These are phyloP conservation scores for Hyposoter dolosus DNA, from an alignment of 2,888 invertebrate genomes.

Conservation along the genomic window DNA sequence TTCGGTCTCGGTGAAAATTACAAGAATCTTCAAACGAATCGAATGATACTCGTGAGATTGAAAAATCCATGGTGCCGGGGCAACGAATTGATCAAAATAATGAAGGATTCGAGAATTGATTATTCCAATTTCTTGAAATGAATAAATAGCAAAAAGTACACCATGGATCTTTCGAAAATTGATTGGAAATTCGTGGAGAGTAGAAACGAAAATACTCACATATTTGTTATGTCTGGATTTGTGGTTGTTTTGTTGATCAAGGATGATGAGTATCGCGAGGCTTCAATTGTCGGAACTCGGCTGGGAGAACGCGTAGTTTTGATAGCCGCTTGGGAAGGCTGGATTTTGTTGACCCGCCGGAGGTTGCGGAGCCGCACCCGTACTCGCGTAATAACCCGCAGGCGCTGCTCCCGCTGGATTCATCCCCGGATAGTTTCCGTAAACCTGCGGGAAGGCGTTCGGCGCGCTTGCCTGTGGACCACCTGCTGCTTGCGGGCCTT, in stretches of 20 bases:
- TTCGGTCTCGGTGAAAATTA: constrained; percentile 55
- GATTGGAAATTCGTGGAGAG: background rate
- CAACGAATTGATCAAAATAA: background rate
- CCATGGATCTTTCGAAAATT: constrained; percentile 45
- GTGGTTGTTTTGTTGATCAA: constrained; percentile 6
- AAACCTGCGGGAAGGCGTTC: constrained; percentile 82
- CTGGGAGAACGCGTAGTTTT: constrained; percentile 83
- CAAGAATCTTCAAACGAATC: constrained; percentile 51
- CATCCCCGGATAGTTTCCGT: constrained; percentile 83
- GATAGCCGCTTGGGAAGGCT: constrained; percentile 82
- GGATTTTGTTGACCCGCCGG: constrained; percentile 82
- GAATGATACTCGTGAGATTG: constrained; percentile 28
- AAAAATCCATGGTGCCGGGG: constrained; percentile 57
- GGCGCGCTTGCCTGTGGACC: constrained; percentile 77
- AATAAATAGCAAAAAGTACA: background rate
- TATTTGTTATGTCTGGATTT: constrained; percentile 67
- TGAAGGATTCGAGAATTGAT: background rate
- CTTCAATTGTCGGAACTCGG: constrained; percentile 82
- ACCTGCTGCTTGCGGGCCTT: constrained; percentile 70
- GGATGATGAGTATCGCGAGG: constrained; percentile 22
- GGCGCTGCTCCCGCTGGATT: constrained; percentile 79
- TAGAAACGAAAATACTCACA: constrained; percentile 76
- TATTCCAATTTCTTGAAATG: background rate
- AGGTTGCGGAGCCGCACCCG: constrained; percentile 79
- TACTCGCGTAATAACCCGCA: constrained; percentile 80